Conservation (phyloP, 2,888 invertebrate species). For the Drosophila mayaguana region DNA sequence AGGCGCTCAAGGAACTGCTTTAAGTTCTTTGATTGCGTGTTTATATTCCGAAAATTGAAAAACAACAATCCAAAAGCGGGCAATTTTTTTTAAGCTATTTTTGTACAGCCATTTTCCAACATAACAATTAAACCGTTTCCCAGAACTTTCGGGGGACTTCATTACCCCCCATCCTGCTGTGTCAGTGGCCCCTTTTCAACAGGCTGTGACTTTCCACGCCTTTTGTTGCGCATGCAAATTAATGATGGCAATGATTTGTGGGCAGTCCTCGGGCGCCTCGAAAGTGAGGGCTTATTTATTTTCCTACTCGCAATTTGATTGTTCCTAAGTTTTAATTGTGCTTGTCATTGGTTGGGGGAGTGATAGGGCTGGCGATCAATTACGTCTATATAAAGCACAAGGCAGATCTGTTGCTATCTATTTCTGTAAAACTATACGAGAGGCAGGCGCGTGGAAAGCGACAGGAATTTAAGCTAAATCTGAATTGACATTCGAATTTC, state of each 20-base stretch:
- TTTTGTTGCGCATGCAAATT: conserved; percentile 69
- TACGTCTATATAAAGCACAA: not conserved
- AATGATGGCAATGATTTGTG: conserved; percentile 68
- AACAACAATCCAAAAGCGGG: conserved; percentile 45
- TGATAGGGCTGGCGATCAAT: not conserved
- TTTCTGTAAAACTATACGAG: not conserved
- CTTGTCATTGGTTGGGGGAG: conserved; percentile 26
- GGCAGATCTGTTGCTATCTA: not conserved
- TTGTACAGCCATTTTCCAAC: conserved; percentile 24
- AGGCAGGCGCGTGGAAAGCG: not conserved
- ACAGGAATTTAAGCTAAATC: not conserved
- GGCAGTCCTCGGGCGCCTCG: not conserved
- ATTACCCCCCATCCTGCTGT: conserved; percentile 22
- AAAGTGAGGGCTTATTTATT: conserved; percentile 45
- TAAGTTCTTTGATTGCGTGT: conserved; percentile 35
- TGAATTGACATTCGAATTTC: not conserved
- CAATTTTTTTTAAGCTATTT: conserved; percentile 36
- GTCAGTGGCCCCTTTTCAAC: conserved; percentile 47
- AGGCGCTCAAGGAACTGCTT: not conserved
- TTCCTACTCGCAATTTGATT: conserved; percentile 50
- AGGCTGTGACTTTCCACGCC: conserved; percentile 44
- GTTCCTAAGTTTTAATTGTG: conserved; percentile 58
- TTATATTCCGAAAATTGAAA: conserved; percentile 63
- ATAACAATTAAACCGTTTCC: conserved; percentile 33
- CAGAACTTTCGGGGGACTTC: conserved; percentile 23